Percentiles rank a stretch among this genome's conserved stretches.
These are phyloP conservation scores for Torymus texanus DNA, from an alignment of 2,888 invertebrate species.

Conservation along the genomic window DNA sequence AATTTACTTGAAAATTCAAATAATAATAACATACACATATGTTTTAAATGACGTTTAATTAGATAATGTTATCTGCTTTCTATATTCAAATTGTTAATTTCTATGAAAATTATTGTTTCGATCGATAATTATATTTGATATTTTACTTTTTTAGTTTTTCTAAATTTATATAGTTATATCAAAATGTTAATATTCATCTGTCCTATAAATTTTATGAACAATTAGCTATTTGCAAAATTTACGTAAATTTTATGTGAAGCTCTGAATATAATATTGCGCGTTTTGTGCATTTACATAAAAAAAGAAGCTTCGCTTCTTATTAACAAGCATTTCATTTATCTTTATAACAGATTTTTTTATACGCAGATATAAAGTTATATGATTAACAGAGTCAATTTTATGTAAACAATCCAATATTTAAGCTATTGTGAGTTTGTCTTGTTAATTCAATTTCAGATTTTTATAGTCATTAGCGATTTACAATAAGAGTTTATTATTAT, in stretches of 20 bases:
- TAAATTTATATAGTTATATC: no score
- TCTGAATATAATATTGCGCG: conserved; percentile 15
- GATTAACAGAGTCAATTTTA: conserved; percentile 29
- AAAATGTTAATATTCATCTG: conserved; percentile 14
- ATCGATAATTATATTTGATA: conserved; percentile 3
- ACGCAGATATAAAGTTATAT: conserved; percentile 27
- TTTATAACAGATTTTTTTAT: conserved; percentile 35
- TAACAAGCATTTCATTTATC: conserved; percentile 27
- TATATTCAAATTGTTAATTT: not conserved
- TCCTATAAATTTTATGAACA: conserved; percentile 12
- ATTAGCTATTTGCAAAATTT: conserved; percentile 10
- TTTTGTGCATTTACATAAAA: conserved; percentile 28
- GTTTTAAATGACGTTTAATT: conserved; percentile 15
- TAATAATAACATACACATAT: conserved; percentile 15
- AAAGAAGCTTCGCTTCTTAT: conserved; percentile 18
- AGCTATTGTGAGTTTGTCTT: not conserved
- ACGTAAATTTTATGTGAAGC: conserved; percentile 39
- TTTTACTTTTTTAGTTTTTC: not conserved
- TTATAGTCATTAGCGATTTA: conserved; percentile 26
- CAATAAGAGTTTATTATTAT: conserved; percentile 28
- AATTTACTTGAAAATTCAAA: conserved; percentile 46
- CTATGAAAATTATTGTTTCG: not conserved
- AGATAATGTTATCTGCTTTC: conserved; percentile 2
- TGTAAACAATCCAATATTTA: not conserved
- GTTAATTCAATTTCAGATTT: conserved; percentile 14